phyloP scores from a whole-genome alignment of 2,797 vertebrate genomes.

The Dermochelys coriacea region DNA sequence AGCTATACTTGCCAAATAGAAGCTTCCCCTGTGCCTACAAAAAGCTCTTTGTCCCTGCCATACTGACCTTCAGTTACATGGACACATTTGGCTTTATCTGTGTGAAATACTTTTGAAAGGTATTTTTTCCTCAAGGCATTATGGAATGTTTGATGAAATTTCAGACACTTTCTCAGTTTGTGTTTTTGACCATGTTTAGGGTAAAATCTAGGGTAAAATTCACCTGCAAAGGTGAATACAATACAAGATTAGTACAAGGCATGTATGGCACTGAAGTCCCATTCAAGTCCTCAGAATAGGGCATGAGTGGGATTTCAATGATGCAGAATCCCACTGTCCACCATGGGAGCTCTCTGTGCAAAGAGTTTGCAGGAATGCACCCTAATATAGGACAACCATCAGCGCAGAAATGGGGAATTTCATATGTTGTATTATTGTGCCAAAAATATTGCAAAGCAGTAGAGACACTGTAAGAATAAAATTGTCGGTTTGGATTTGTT shows the following conservation, averaged over 20 bases:
- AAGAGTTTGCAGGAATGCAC: neutral
- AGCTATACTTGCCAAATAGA: neutral
- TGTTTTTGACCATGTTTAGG: neutral
- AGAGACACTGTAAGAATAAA: neutral
- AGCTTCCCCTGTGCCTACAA: neutral
- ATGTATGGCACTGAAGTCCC: fast-evolving
- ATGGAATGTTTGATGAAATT: neutral
- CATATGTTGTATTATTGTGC: neutral
- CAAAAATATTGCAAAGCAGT: neutral
- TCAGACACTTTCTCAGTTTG: neutral
- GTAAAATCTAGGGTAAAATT: neutral
- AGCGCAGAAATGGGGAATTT: neutral
- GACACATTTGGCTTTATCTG: neutral
- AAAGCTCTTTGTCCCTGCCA: too few relatives aligned
- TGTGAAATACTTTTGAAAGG: neutral
- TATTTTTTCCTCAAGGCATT: neutral
- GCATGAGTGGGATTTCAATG: neutral
- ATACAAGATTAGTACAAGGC: neutral
- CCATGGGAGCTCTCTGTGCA: neutral
- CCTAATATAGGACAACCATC: neutral
- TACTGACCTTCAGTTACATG: neutral
- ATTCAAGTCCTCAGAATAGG: neutral
- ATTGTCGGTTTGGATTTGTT: neutral
- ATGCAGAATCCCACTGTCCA: fast-evolving
- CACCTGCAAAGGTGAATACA: neutral